Base-by-base conservation (phyloP, 2,113 vertebrate genomes). In the Shinisaurus crocodilurus region DNA sequence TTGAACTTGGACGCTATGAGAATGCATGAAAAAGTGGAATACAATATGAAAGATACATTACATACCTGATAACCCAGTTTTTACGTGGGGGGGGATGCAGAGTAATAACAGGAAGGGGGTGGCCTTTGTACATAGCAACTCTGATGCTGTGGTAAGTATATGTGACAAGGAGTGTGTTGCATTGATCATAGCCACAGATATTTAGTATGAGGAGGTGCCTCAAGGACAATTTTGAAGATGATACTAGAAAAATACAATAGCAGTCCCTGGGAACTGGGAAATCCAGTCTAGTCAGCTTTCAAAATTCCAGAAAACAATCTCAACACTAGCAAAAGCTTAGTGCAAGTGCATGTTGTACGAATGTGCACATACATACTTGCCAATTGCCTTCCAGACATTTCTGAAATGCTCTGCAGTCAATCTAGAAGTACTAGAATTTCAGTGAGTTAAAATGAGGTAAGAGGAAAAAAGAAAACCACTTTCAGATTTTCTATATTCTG, bases 111-210 rank as follows among this genome's bases (percentile, higher is more conserved):
- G 5, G 37, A 72, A 63, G 48, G 48, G 32, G 37, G 32, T 15
- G 25, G 34, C 15, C 20, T 18, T 70, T 88, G 34, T 29, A n/a
- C 43, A 63, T 65, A 57, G 29, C 45, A 72, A 81, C 32, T 50
- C 45, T 88, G 48, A 70, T 82, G 50, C n/a, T 3, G 1, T 34
- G 18, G n/a, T 60, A 72, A 54, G 60, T 40, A 43, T 83, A 16
- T 82, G 29, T 82, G 40, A 90, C 77, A 89, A 0, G 9, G 43
- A 91, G 10, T 54, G 72, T 93, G 88, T 85, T 54, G 34, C 25
- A 32, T 1, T 32, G 16, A 1, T 88, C 48, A 90, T 57, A 83
- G 87, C 91, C 57, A 34, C 7, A 65, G 57, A 85, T 75, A 0
- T 3, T 1, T 54, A 45, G 8, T n/a, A 65, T 16, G 84, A 34